phyloP scores from a whole-genome alignment of 2,888 invertebrate genomes.

The Eristalinus aeneus region DNA sequence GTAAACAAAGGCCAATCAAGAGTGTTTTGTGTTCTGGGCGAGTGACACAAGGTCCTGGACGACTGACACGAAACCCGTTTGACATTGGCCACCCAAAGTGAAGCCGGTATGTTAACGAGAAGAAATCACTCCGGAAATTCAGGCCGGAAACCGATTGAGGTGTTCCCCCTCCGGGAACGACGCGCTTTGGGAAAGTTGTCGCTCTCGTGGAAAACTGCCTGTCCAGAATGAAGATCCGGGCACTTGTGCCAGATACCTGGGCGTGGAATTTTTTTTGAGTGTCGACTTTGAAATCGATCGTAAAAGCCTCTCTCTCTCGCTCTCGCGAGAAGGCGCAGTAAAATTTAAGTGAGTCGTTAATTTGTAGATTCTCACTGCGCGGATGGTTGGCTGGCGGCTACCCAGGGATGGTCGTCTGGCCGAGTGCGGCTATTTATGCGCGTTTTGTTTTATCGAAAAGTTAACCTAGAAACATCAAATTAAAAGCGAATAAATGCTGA shows the following conservation, averaged over 20 bases:
- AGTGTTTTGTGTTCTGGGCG: not conserved
- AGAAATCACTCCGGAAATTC: not conserved
- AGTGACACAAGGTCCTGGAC: not conserved
- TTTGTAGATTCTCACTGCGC: not conserved
- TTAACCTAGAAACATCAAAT: not conserved
- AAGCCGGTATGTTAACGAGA: not conserved
- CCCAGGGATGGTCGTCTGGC: not conserved
- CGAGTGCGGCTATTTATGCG: not conserved
- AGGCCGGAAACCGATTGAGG: not conserved
- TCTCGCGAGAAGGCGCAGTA: not conserved
- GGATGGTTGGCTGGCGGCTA: not conserved
- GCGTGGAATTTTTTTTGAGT: not conserved
- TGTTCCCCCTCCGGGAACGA: not conserved
- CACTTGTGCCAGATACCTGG: slow-evolving; percentile 1
- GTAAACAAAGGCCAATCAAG: slow-evolving; percentile 35
- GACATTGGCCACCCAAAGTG: not conserved
- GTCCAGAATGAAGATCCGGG: not conserved
- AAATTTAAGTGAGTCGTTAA: not conserved
- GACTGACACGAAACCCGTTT: not conserved
- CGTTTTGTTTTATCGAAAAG: not conserved
- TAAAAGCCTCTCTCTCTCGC: not conserved
- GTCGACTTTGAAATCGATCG: not conserved
- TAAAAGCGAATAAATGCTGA: not conserved
- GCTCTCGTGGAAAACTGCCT: not conserved
- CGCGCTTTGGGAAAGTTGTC: not conserved